Evolutionary conservation across 2,797 vertebrate species (phyloP), one percentile per base, ranked within the genome.

Genomic region (Chromis chromis): DNA sequence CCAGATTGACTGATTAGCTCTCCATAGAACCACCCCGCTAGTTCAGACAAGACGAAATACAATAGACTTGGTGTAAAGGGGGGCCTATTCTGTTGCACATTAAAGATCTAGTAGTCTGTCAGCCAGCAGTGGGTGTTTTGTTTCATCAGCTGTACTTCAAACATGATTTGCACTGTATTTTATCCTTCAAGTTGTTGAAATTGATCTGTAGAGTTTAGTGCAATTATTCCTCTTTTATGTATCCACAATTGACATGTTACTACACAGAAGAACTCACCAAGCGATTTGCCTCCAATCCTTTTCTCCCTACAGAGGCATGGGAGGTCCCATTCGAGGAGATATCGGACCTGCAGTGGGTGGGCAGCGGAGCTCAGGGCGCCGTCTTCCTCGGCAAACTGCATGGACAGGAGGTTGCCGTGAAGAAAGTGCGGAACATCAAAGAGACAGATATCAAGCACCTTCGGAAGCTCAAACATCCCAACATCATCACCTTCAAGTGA

Each of bases 281-380:
- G 19, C 16, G 27, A 28, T 64, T 78, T 24, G 33, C 53, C 42
- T 14, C 4, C 31, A 33, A n/a, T 77, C 22, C 58, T 70, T 59
- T 68, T 52, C 33, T 44, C 59, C 22, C 16, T 74, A 60, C 84
- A 97, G 97, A 96, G 64, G 92, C 92, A 6, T 98, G 97, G 97
- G 97, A 99, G 88, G 96, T 99, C 48, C 97, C 97, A 0, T 99
- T 99, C 17, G 97, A 99, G 91, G 97, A 99, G 94, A 99, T 99
- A 90, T 96, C 97, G 17, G 97, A 99, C 93, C 95, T 99, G 86
- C 97, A 99, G 94, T 99, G 97, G 97, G 97, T 99, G 70, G 97
- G 97, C 91, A 98, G 97, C 0, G 97, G 97, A 39, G 97, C 97
- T 1, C 97, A 99, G 91, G 97, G 97, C 0, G 97, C 97, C 0